Evolutionary conservation across 2,888 invertebrate species (phyloP), one percentile per base, ranked within the genome.

Genomic region (Chironomus riparius): DNA sequence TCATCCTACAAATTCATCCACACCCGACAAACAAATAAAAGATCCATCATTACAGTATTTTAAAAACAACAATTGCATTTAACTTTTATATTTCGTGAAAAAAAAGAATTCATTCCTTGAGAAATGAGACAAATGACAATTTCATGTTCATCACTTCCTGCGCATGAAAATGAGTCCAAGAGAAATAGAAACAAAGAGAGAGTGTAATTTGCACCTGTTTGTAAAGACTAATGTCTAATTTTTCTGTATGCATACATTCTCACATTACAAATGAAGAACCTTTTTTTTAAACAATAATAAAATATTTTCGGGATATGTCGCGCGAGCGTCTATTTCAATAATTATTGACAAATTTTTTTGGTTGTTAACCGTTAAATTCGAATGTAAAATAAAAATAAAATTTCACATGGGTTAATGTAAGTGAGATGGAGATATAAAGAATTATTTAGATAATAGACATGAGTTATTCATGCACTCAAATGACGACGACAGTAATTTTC

Each of bases 101-200:
- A 56, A 56, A 56, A n/a, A 15, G 1, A 56, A 56, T 15, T 56
- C n/a, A 15, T 56, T 18, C 18, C 18, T 15, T 56, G 56, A 38
- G 38, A 38, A 38, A 38, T 38, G 38, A 38, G 38, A 38, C 18
- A 28, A 73, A 73, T 73, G 73, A 73, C 73, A 73, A 62, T 24
- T 62, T 73, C 56, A 18, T 73, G 73, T 73, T 73, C 73, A 24
- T 22, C 72, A 28, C 21, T 72, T 73, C 73, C 73, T 61, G 73
- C n/a, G 4, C 38, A 38, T 38, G 38, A 38, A 38, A 38, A 38
- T n/a, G 38, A 38, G 38, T 10, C 10, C 38, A 38, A 10, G 38
- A 38, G 38, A 38, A 38, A 38, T 38, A 38, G 38, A 38, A 38
- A 38, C 38, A 38, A 38, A 38, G 6, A 38, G 38, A 38, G 38